Evolutionary conservation across 2,797 vertebrate genomes (phyloP), one percentile per base, ranked within the genome.

Genomic region (Lithobates sylvaticus): DNA sequence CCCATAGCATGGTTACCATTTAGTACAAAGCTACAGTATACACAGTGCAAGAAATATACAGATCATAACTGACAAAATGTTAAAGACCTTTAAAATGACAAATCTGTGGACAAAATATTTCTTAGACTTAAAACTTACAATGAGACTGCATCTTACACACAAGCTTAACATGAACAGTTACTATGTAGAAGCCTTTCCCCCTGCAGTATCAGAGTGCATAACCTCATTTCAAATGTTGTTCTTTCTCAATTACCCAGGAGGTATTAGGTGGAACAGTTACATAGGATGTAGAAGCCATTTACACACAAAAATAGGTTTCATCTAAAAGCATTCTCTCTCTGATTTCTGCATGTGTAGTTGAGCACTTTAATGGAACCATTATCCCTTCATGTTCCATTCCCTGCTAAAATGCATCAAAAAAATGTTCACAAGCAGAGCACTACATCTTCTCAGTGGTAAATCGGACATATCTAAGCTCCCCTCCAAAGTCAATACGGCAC

Each of bases 351-450:
- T 84, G 87, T 75, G 58, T 32, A 89, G 81, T 83, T 89, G 84
- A 92, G 92, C 88, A 88, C 88, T 92, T 89, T 88, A 93, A 93
- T 91, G 87, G 89, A 91, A 92, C 84, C 87, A 91, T 89, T 90
- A 89, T 88, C 89, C 71, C 88, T 92, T 76, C 80, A 84, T 88
- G 85, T 47, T 92, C 80, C 67, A 21, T 87, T 89, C 83, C 89
- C 85, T 90, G 89, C 82, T 91, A 89, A 92, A 91, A 88, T 8
- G 1, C 71, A 91, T 87, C 83, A 74, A 84, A 84, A 70, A 89
- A 92, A 88, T 85, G 89, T 9, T 3, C 88, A 90, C 90, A 87
- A 21, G 71, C 88, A 12, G 34, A n/a, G 72, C 3, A 85, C 72
- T 89, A 89, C 73, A 88, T 89, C 78, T 91, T 83, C 89, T 79